A percentile compares a stretch with the other conserved stretches of the same genome.
Conservation (phyloP, 2,113 vertebrate species). For the Craseonycteris thonglongyai region DNA sequence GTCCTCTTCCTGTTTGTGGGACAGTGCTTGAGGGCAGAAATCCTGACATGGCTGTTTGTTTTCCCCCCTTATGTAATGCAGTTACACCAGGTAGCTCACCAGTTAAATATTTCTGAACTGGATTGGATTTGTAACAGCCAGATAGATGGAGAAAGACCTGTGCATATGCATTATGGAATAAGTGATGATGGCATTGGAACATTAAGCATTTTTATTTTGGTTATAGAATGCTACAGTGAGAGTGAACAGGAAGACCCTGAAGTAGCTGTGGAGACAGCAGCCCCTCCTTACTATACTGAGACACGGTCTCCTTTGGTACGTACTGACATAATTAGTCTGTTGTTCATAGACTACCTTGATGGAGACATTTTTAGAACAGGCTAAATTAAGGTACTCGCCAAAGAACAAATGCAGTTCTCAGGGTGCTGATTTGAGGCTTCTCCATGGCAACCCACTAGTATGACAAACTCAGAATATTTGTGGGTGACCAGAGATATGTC, state of each 20-base stretch:
- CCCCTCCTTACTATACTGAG: slow-evolving; percentile 82
- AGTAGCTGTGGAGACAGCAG: slow-evolving; percentile 80
- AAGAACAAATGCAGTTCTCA: background rate
- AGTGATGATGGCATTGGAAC: background rate
- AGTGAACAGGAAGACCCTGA: slow-evolving; percentile 95
- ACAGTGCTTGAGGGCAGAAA: background rate
- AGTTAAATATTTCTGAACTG: background rate
- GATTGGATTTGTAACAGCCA: background rate
- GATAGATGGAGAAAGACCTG: slow-evolving; percentile 17
- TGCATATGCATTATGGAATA: background rate
- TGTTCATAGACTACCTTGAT: background rate
- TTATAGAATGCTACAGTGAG: slow-evolving; percentile 93
- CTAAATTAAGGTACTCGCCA: background rate
- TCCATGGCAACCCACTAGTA: background rate
- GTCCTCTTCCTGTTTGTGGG: background rate
- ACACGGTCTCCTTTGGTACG: slow-evolving; percentile 67
- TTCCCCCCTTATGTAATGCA: background rate
- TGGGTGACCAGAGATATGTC: background rate
- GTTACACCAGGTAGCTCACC: background rate
- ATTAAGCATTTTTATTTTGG: slow-evolving; percentile 33
- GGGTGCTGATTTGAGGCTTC: background rate
- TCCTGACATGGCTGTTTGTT: fast-evolving
- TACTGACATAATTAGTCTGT: background rate
- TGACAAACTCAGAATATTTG: background rate
- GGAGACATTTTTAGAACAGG: background rate